Percentiles rank a stretch among this genome's conserved stretches.
These are phyloP conservation scores for Brevimyrus niger DNA, from an alignment of 2,113 vertebrate species.

Conservation along the genomic window DNA sequence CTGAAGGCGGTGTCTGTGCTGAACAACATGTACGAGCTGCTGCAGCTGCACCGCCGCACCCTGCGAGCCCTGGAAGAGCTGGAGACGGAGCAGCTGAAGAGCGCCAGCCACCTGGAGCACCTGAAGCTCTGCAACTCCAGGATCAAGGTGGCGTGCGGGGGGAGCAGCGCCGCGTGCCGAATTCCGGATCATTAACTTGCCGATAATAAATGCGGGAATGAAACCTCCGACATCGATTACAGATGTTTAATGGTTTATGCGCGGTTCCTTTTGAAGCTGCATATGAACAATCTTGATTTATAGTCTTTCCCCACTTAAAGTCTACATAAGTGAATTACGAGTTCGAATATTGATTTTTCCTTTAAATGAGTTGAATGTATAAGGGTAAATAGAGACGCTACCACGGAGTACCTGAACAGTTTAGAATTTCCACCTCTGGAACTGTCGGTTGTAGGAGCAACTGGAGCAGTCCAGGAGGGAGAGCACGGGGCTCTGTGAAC, in stretches of 20 bases:
- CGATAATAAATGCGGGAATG: neutral
- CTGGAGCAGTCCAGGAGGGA: slow-evolving; percentile 82
- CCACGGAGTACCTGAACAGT: neutral
- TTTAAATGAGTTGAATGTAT: neutral
- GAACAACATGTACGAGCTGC: slow-evolving; percentile 82
- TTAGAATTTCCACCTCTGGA: neutral
- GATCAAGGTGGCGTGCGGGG: slow-evolving; percentile 64
- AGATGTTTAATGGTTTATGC: neutral
- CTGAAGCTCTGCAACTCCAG: slow-evolving; percentile 79
- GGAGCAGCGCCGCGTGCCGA: neutral
- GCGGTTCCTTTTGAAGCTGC: neutral
- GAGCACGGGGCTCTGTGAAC: slow-evolving; percentile 80
- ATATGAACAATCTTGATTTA: neutral
- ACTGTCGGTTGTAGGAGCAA: slow-evolving; percentile 71
- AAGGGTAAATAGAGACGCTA: neutral
- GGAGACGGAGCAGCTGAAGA: slow-evolving; percentile 79
- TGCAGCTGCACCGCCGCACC: slow-evolving; percentile 71
- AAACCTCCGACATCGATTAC: neutral
- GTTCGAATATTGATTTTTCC: neutral
- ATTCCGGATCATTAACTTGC: neutral
- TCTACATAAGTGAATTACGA: neutral
- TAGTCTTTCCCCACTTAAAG: neutral
- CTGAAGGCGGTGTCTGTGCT: slow-evolving; percentile 68
- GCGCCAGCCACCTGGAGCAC: slow-evolving; percentile 78
- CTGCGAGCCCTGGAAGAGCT: slow-evolving; percentile 74